Percentiles rank a stretch among this genome's conserved stretches.
phyloP scores from a whole-genome alignment of 2,797 vertebrate genomes.

The Vireo griseus region DNA sequence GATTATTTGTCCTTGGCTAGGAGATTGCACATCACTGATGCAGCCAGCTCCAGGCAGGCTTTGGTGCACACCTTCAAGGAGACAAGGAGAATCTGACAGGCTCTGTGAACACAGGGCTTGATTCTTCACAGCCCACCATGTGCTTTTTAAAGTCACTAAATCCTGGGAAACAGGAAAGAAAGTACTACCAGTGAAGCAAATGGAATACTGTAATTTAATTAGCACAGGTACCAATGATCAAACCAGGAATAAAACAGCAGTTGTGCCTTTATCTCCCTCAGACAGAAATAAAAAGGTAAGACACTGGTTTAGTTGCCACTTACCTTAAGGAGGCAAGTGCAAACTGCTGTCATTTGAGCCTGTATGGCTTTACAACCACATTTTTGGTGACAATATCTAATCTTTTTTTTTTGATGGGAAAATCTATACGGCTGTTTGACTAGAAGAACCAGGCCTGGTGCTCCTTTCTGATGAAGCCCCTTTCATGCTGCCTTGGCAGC shows the following conservation, averaged over 20 bases:
- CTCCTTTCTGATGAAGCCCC: background rate
- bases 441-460: background rate
- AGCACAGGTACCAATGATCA: background rate
- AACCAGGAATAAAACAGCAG: background rate
- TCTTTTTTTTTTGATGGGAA: background rate
- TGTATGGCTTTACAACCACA: background rate
- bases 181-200: background rate
- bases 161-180: background rate
- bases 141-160: background rate
- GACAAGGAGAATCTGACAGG: background rate
- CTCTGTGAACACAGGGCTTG: background rate
- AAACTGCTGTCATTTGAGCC: background rate
- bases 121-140: fast-evolving
- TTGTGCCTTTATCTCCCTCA: background rate
- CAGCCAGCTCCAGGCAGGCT: background rate
- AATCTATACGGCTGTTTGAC: background rate
- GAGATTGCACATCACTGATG: background rate
- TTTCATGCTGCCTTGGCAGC: background rate
- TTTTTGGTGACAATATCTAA: background rate
- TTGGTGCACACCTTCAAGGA: background rate
- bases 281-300: background rate
- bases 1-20: background rate
- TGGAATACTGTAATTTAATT: background rate
- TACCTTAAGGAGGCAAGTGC: background rate
- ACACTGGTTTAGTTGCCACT: background rate